These are phyloP conservation scores for Garrulus glandarius DNA, from an alignment of 2,797 vertebrate species.

Conservation along the genomic window DNA sequence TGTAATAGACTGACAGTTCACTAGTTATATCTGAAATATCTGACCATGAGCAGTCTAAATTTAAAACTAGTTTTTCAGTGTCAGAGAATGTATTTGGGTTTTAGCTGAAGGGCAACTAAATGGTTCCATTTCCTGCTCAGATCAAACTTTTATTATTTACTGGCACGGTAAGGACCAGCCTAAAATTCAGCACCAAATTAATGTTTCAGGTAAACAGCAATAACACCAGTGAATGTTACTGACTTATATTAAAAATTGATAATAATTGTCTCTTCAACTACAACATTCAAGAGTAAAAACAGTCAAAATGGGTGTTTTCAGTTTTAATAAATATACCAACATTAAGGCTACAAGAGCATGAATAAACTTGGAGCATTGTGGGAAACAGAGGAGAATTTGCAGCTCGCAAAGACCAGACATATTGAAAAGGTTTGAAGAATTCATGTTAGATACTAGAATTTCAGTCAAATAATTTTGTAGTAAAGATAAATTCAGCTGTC, in stretches of 20 bases:
- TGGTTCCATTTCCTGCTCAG: neutral
- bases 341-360: neutral
- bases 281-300: neutral
- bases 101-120: neutral
- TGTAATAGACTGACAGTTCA: slow-evolving; percentile 9
- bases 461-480: neutral
- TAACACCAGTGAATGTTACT: neutral
- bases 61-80: neutral
- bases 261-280: neutral
- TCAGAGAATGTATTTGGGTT: neutral
- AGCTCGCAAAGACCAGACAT: neutral
- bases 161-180: neutral
- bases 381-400: neutral
- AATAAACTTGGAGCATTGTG: neutral
- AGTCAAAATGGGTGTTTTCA: neutral
- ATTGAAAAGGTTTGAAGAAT: neutral
- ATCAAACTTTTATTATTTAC: neutral
- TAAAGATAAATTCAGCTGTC: neutral
- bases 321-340: neutral
- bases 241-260: neutral
- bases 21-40: neutral
- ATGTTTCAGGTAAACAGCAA: neutral
- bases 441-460: neutral
- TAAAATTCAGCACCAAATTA: neutral
- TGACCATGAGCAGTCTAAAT: slow-evolving; percentile 2